Conservation (phyloP, 2,113 vertebrate genomes). For the Ploceus nigricollis region DNA sequence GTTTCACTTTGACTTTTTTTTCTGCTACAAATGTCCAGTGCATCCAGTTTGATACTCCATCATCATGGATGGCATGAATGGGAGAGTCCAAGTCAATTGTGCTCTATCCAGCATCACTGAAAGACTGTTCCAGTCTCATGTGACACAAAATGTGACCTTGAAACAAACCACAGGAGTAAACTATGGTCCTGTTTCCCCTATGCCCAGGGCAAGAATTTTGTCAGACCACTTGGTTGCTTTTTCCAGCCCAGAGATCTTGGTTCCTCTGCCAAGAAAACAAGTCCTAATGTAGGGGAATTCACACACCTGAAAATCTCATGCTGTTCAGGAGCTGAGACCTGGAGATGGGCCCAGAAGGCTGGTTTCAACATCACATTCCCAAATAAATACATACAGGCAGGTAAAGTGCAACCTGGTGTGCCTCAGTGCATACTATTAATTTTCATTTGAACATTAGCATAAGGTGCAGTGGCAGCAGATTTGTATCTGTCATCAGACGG, state of each 20-base stretch:
- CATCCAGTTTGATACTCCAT: not conserved
- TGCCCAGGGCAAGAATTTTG: not conserved
- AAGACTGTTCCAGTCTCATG: not conserved
- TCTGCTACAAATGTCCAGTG: not conserved
- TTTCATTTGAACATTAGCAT: slow-evolving; percentile 26
- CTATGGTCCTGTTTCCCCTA: not conserved
- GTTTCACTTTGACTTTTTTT: not conserved
- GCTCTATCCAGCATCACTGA: not conserved
- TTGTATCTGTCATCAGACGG: not conserved
- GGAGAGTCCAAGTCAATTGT: not conserved
- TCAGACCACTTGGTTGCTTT: not conserved
- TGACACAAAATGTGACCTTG: not conserved
- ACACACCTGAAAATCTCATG: not conserved
- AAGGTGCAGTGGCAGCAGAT: slow-evolving; percentile 27
- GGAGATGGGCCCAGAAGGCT: not conserved
- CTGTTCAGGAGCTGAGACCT: not conserved
- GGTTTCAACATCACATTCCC: not conserved
- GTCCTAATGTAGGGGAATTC: not conserved
- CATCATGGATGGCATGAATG: not conserved
- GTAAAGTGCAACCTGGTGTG: not conserved
- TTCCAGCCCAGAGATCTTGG: not conserved
- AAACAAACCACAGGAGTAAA: not conserved
- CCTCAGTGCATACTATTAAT: not conserved
- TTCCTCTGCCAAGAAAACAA: not conserved
- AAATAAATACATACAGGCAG: not conserved